Evolutionary conservation across 30 jellyfish, hydroid and myxozoan genomes (phyloP), one percentile per base, ranked within the genome.

Genomic region (Turritopsis rubra): DNA sequence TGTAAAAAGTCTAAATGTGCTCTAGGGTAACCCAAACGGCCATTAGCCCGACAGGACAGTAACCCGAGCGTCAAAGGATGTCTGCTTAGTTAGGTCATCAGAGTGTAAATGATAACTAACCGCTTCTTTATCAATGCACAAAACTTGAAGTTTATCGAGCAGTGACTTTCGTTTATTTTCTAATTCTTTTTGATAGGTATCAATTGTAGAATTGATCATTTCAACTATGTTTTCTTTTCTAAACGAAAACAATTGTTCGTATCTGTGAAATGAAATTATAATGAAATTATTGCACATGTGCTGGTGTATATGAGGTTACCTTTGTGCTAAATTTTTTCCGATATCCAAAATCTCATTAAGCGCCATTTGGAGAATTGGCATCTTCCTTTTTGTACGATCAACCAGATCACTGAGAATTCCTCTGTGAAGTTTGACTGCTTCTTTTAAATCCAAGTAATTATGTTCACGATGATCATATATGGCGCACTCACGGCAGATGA

Each of bases 401-500:
- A 92, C 84, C 81, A 88, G 54, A 7, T 54, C 78, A 53, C 87
- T 80, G 54, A 92, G 77, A 29, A 89, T 41, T 79, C 80, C 93
- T 23, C 98, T 65, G 54, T 92, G 98, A 0, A 80, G 28, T 81
- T 92, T 92, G 21, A 92, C 98, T 71, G 98, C 98, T 88, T 92
- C 98, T 75, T 92, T 92, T 83, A 92, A 84, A 71, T 92, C 98
- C 1, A 85, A 87, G 71, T 92, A 92, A 79, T 88, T 81, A 86
- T 92, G 98, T 28, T 92, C 98, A 71, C 98, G 76, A 88, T 92
- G 98, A 54, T 92, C 98, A 54, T 78, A 92, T 8, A 92, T 92
- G 65, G 98, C 98, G 90, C 98, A 92, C 41, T 92, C 98, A 41
- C 98, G 80, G 86, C 98, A 92, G 1, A 92, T 92, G 22, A 96